phyloP scores from a whole-genome alignment of 2,797 vertebrate species.

The Anguilla obscura region DNA sequence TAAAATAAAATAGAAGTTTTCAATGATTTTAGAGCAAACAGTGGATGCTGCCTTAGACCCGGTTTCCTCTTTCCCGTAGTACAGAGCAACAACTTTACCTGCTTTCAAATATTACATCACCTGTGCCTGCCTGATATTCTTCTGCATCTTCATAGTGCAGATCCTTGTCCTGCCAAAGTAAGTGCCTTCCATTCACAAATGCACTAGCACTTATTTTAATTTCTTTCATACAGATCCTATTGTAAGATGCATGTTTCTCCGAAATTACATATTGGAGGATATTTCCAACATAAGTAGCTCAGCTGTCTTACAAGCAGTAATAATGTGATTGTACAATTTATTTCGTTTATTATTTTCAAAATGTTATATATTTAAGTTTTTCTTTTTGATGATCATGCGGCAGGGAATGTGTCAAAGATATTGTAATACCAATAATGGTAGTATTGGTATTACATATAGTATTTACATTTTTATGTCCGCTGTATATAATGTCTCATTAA shows the following conservation, averaged over 20 bases:
- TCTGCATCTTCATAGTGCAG: slow-evolving; percentile 93
- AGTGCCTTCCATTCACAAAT: slow-evolving; percentile 52
- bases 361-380: not conserved
- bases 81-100: slow-evolving; percentile 87
- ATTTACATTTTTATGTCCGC: not conserved
- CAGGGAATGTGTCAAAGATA: not conserved
- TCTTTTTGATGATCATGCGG: not conserved
- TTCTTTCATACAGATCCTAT: not conserved
- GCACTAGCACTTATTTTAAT: not conserved
- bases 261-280: not conserved
- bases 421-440: not conserved
- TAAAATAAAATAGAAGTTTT: not conserved
- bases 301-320: not conserved
- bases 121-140: slow-evolving; percentile 90
- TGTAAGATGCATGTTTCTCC: not conserved
- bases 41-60: slow-evolving; percentile 18
- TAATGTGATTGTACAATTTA: not conserved
- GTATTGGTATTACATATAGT: not conserved
- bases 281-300: not conserved
- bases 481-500: not conserved
- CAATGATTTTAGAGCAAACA: not conserved
- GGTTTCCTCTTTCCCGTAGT: slow-evolving; percentile 67
- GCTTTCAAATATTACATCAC: slow-evolving; percentile 95
- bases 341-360: not conserved
- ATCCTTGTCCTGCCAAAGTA: slow-evolving; percentile 91